Percentiles rank a stretch among this genome's conserved stretches.
Conservation (phyloP, 2,888 invertebrate species). For the Callimorpha dominula region DNA sequence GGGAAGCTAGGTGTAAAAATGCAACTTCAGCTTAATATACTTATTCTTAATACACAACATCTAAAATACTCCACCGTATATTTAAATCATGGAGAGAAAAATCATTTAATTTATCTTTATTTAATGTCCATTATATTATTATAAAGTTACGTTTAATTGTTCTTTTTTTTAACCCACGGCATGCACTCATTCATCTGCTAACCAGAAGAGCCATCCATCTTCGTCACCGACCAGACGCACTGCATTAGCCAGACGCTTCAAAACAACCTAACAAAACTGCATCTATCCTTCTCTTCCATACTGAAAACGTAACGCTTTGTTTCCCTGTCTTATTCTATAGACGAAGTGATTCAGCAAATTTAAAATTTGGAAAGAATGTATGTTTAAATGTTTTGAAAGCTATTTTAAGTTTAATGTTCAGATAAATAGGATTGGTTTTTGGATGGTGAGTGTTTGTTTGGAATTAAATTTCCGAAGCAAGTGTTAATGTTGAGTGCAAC, state of each 20-base stretch:
- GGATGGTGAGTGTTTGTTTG: constrained; percentile 23
- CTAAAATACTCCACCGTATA: not conserved
- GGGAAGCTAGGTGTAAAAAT: too few relatives aligned
- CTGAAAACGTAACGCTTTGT: constrained; percentile 55
- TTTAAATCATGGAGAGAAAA: constrained; percentile 29
- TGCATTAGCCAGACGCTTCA: constrained; percentile 76
- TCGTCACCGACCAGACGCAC: constrained; percentile 78
- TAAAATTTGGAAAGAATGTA: constrained; percentile 62
- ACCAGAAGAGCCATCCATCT: constrained; percentile 79
- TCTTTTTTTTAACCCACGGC: constrained; percentile 51
- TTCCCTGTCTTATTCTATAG: constrained; percentile 67
- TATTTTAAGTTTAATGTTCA: constrained; percentile 36
- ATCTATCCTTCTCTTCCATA: constrained; percentile 63
- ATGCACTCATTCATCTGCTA: constrained; percentile 75
- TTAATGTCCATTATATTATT: constrained; percentile 40
- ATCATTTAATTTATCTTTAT: constrained; percentile 44
- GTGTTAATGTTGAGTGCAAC: constrained; percentile 76
- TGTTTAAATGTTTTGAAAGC: constrained; percentile 37
- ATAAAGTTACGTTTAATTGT: constrained; percentile 51
- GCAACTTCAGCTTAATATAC: too few relatives aligned
- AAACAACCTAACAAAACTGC: constrained; percentile 55
- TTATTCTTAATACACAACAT: too few relatives aligned
- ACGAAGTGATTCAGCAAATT: constrained; percentile 79
- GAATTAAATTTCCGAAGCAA: constrained; percentile 77
- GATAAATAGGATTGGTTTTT: constrained; percentile 39